phyloP scores from a whole-genome alignment of 1,140 invertebrate species.

The Trichoplusia ni region DNA sequence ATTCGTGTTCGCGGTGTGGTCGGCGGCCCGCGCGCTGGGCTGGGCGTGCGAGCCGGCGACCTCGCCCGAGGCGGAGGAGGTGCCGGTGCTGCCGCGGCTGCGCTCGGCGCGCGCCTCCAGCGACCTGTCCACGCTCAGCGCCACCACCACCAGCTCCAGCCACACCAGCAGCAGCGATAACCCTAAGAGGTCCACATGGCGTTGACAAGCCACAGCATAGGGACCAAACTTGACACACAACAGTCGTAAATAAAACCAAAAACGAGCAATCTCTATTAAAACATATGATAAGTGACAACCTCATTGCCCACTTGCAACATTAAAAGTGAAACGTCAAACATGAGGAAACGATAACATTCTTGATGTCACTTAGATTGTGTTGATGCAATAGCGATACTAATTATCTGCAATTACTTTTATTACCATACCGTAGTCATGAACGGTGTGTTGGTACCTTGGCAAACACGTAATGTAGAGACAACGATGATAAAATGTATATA shows the following conservation, averaged over 20 bases:
- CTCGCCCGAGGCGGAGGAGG: slow-evolving; percentile 68
- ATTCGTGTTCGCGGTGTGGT: slow-evolving; percentile 72
- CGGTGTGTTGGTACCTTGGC: too few species aligned
- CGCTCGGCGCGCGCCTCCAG: slow-evolving; percentile 83
- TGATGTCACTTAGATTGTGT: not conserved
- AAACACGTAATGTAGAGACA: not conserved
- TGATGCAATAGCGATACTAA: slow-evolving; percentile 2
- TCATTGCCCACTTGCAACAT: too few species aligned
- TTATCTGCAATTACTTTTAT: slow-evolving; percentile 3
- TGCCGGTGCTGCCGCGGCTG: slow-evolving; percentile 78
- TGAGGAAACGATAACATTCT: slow-evolving; percentile 1
- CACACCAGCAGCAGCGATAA: slow-evolving; percentile 70
- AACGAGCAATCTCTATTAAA: not conserved
- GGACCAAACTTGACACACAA: not conserved
- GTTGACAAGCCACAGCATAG: not conserved
- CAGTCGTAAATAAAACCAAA: not conserved
- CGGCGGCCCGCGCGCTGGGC: slow-evolving; percentile 72
- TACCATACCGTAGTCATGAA: too few species aligned
- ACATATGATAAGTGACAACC: not conserved
- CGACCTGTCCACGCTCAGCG: slow-evolving; percentile 76
- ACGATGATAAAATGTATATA: too few species aligned
- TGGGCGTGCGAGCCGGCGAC: slow-evolving; percentile 58
- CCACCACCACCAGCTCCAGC: slow-evolving; percentile 75
- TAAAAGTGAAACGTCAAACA: not conserved
- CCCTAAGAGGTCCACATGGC: slow-evolving; percentile 69